phyloP scores from a whole-genome alignment of 2,888 invertebrate species.

The Pandemis cinnamomeana region DNA sequence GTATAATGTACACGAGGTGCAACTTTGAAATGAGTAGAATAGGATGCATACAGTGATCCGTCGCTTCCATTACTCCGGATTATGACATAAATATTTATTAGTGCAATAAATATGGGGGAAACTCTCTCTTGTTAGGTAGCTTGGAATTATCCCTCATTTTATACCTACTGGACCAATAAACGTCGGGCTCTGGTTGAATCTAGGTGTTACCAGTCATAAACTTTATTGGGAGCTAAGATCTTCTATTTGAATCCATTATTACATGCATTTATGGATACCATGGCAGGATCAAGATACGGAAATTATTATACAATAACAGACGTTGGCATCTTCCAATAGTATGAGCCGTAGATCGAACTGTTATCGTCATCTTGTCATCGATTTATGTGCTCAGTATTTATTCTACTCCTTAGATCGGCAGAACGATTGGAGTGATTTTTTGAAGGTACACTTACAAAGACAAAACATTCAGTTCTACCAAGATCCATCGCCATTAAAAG shows the following conservation, averaged over 20 bases:
- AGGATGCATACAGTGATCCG: constrained; percentile 46
- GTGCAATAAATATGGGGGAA: constrained; percentile 65
- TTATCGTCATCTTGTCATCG: constrained; percentile 12
- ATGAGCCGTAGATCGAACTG: neutral
- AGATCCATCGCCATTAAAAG: neutral
- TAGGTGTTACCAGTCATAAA: constrained; percentile 34
- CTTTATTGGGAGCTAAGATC: constrained; percentile 33
- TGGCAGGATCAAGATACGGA: constrained; percentile 7
- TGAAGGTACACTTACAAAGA: constrained; percentile 1
- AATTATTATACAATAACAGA: neutral
- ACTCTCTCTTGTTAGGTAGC: constrained; percentile 51
- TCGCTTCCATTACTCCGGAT: constrained; percentile 66
- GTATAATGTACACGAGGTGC: constrained; percentile 44
- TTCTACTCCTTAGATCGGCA: constrained; percentile 10
- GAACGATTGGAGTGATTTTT: constrained; percentile 10
- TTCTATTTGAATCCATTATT: constrained; percentile 26
- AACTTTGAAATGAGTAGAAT: constrained; percentile 45
- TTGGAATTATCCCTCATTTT: constrained; percentile 63
- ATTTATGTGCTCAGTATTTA: constrained; percentile 17
- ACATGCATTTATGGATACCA: constrained; percentile 18
- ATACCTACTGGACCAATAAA: constrained; percentile 54
- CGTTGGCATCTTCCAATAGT: neutral
- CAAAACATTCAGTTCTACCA: neutral
- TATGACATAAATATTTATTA: constrained; percentile 76
- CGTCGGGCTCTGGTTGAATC: constrained; percentile 47